These are phyloP conservation scores for Neelides folsomi DNA, from an alignment of 2,888 invertebrate genomes.

Conservation along the genomic window DNA sequence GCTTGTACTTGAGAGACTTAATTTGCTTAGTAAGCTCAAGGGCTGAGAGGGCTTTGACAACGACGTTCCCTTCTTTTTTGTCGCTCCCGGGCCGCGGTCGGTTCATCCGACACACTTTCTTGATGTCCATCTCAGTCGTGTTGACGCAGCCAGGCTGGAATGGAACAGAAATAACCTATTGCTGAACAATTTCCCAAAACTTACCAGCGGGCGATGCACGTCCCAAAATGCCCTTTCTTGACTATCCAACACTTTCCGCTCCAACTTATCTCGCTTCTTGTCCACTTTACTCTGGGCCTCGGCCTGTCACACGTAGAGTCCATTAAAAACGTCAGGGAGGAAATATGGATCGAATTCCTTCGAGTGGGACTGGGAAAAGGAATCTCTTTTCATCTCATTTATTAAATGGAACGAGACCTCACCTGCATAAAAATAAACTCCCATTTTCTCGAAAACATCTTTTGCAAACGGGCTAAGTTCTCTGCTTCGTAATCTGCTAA, in stretches of 20 bases:
- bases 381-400: not conserved
- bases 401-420: slow-evolving; percentile 7
- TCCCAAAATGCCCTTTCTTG: slow-evolving; percentile 99
- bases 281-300: slow-evolving; percentile 89
- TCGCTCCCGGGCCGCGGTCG: slow-evolving; percentile 35
- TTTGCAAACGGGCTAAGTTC: slow-evolving; percentile 88
- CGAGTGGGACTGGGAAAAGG: not conserved
- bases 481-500: slow-evolving; percentile 98
- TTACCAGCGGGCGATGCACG: slow-evolving; percentile 93
- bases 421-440: slow-evolving; percentile 98
- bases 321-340: not conserved
- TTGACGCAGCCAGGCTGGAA: slow-evolving; percentile 93
- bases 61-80: slow-evolving; percentile 25
- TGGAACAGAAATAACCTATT: not conserved
- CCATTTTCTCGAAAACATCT: slow-evolving; percentile 99
- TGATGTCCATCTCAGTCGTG: slow-evolving; percentile 95
- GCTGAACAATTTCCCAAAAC: slow-evolving; percentile 25
- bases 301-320: slow-evolving; percentile 41
- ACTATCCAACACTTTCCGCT: slow-evolving; percentile 93
- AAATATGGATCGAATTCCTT: not conserved
- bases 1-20: slow-evolving; percentile 40
- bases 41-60: slow-evolving; percentile 40
- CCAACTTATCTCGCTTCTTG: slow-evolving; percentile 94
- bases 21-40: slow-evolving; percentile 43
- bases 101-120: slow-evolving; percentile 63